A percentile compares a stretch with the other conserved stretches of the same genome.
These are phyloP conservation scores for Rostratula benghalensis DNA, from an alignment of 2,113 vertebrate species.

Conservation along the genomic window DNA sequence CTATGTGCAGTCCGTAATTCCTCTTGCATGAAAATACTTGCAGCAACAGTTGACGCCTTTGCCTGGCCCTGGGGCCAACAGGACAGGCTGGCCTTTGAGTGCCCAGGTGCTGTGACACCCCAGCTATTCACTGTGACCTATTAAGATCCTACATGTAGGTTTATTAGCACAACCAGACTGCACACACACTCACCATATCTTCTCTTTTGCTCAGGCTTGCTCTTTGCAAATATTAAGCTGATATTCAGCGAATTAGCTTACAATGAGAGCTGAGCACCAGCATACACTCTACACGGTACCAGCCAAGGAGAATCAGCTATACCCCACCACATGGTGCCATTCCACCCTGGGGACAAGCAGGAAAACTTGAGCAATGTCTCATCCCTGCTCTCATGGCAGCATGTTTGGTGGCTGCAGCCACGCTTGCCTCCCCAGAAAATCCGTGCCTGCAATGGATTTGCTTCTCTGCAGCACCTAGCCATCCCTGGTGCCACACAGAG, in stretches of 20 bases:
- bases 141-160: accelerated
- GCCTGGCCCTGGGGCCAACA: not conserved
- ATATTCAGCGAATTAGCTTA: not conserved
- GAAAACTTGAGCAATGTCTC: not conserved
- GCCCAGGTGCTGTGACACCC: not conserved
- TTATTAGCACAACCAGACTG: not conserved
- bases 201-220: not conserved
- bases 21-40: not conserved
- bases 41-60: not conserved
- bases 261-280: not conserved
- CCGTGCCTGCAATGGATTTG: not conserved
- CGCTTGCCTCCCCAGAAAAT: not conserved
- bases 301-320: not conserved
- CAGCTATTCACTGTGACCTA: accelerated
- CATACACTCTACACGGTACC: not conserved
- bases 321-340: accelerated
- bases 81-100: not conserved
- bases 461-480: not conserved
- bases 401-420: not conserved
- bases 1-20: not conserved
- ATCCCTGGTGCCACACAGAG: no score
- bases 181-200: no score
- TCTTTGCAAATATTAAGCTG: not conserved
- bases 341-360: not conserved
- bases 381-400: not conserved